Evolutionary conservation across 2,113 vertebrate genomes (phyloP).

Genomic region (Emydocephalus ijimae): DNA sequence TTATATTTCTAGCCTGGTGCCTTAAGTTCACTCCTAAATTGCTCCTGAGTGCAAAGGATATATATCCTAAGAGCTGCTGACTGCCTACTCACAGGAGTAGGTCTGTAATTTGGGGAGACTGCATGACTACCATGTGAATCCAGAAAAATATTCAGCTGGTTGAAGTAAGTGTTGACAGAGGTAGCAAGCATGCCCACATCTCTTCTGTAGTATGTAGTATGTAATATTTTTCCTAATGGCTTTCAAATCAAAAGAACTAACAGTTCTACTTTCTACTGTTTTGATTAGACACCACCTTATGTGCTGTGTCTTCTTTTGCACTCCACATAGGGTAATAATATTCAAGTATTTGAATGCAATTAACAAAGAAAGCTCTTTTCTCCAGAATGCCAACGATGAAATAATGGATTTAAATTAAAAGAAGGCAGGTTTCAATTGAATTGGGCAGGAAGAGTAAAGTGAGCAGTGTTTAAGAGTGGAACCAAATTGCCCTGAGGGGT

Average conservation of each 20-base stretch:
- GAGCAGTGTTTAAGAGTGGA: not conserved
- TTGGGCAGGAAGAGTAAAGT: not conserved
- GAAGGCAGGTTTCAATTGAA: not conserved
- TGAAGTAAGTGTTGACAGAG: not conserved
- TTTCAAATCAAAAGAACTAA: not conserved
- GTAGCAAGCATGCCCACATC: not conserved
- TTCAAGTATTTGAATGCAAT: not conserved
- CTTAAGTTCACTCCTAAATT: not conserved
- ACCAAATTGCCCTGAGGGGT: not conserved
- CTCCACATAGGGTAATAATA: not conserved
- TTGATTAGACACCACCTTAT: not conserved
- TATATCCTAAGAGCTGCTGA: not conserved
- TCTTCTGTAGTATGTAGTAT: not conserved
- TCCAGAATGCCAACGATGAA: not conserved
- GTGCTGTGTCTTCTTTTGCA: not conserved
- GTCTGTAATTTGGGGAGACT: not conserved
- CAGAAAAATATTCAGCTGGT: not conserved
- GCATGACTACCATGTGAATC: not conserved
- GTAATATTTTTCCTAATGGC: not conserved
- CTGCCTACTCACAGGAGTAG: not conserved
- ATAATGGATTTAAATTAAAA: not conserved
- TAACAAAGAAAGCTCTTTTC: not conserved
- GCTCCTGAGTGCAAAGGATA: not conserved
- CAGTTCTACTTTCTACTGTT: not conserved
- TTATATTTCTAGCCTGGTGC: not conserved